Base-by-base conservation (phyloP, 2,797 vertebrate species). In the Lepilemur ruficaudatus region DNA sequence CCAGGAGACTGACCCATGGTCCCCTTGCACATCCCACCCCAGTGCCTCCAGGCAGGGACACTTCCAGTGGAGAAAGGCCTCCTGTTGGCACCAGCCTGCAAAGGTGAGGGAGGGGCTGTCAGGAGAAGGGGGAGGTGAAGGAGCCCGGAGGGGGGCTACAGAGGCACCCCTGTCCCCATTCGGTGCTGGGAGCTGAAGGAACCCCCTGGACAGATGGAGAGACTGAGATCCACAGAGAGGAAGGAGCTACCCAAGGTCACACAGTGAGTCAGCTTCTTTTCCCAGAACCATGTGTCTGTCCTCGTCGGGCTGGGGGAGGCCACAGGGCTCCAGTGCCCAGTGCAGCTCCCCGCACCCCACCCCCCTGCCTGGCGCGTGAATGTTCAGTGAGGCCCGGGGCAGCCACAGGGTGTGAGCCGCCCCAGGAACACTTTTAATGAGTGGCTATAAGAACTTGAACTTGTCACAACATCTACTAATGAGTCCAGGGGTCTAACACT, bases 391-490 rank as follows among this genome's bases (percentile, higher is more conserved):
- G 91, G 92, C 91, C 96, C 4, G 9, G 9, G 93, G 93, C 93
- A 91, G 93, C 95, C 89, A 43, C 41, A 89, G 96, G 63, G 87
- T 98, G 92, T 86, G 97, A 98, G 96, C 94, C 52, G 46, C 97
- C 96, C 92, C 97, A 76, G 95, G 98, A 98, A 41, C 96, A 95
- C 97, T 98, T 98, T 98, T 98, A 98, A 98, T 98, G 98, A 98
- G 96, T 94, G 98, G 96, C 96, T 97, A 22, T 50, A 90, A 96
- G 98, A 97, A 97, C 92, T 57, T 95, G 89, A 94, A 97, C 97
- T 98, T 98, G 97, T 98, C 95, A 97, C 95, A 96, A 97, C 98
- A 96, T 93, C 98, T 98, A 94, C 97, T 98, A 98, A 98, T 98
- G 98, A 98, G 98, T 98, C 98, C 97, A 87, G 86, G 75, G 46